A percentile compares a stretch with the other conserved stretches of the same genome.
Conservation (phyloP, 2,888 invertebrate genomes). For the Ophion ventricosus region DNA sequence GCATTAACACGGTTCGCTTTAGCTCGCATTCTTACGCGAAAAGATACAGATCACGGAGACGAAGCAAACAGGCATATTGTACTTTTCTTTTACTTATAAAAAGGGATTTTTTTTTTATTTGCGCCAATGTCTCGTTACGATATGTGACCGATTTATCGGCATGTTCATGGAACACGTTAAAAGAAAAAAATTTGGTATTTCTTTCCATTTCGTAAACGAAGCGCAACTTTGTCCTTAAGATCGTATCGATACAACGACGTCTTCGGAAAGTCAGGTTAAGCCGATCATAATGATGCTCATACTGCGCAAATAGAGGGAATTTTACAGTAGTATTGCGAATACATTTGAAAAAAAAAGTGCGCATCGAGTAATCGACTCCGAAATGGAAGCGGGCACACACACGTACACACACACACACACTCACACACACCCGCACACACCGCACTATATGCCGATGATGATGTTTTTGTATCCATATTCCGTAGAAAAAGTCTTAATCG, state of each 20-base stretch:
- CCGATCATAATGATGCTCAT: constrained; percentile 32
- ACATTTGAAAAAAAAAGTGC: constrained; percentile 20
- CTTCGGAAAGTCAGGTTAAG: constrained; percentile 44
- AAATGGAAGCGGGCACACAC: not conserved
- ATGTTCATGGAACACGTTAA: not conserved
- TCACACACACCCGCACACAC: constrained; percentile 8
- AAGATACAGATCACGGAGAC: not conserved
- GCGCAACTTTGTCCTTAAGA: constrained; percentile 18
- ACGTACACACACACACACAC: not conserved
- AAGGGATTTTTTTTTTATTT: not conserved
- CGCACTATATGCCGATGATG: constrained; percentile 29
- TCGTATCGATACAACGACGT: constrained; percentile 48
- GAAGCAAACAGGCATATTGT: constrained; percentile 40
- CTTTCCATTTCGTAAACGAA: not conserved
- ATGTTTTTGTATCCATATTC: constrained; percentile 64
- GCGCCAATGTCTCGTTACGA: not conserved
- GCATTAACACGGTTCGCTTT: constrained; percentile 26
- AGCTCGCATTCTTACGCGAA: constrained; percentile 17
- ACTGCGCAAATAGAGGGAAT: constrained; percentile 44
- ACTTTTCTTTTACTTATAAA: constrained; percentile 39
- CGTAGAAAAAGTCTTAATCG: constrained; percentile 62
- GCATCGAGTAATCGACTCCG: constrained; percentile 25
- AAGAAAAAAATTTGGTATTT: not conserved
- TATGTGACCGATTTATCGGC: not conserved
- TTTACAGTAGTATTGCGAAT: constrained; percentile 16